phyloP scores from a whole-genome alignment of 2,888 invertebrate genomes.

The Tinea trinotella region DNA sequence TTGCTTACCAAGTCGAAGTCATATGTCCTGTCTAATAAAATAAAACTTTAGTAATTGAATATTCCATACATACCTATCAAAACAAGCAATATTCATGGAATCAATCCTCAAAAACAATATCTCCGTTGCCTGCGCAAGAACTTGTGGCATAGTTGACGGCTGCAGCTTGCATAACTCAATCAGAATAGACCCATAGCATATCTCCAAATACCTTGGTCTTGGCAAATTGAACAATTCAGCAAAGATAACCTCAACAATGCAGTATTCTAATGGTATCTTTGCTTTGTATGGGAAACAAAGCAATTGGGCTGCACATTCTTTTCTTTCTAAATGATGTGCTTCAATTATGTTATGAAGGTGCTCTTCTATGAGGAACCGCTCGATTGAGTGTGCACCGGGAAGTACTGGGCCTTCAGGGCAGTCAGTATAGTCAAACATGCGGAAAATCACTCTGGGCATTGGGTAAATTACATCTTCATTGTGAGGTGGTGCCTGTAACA shows the following conservation, averaged over 20 bases:
- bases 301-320: constrained; percentile 94
- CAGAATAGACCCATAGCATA: constrained; percentile 94
- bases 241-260: constrained; percentile 97
- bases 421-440: constrained; percentile 99
- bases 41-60: no score
- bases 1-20: no score
- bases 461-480: constrained; percentile 93
- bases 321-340: constrained; percentile 88
- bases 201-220: constrained; percentile 88
- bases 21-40: no score
- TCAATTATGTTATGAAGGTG: constrained; percentile 95
- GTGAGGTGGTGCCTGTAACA: constrained; percentile 88
- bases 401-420: constrained; percentile 94
- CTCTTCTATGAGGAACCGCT: constrained; percentile 97
- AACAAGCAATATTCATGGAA: constrained; percentile 96
- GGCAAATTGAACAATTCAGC: constrained; percentile 95
- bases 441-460: constrained; percentile 94
- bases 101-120: constrained; percentile 96
- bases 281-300: constrained; percentile 93
- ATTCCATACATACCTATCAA: constrained; percentile 82
- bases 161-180: constrained; percentile 98
- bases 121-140: constrained; percentile 97
- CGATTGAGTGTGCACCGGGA: constrained; percentile 97
- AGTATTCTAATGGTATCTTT: constrained; percentile 97
- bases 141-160: constrained; percentile 97